A percentile compares a stretch with the other conserved stretches of the same genome.
phyloP scores from a whole-genome alignment of 2,888 invertebrate species.

The Schizaphis graminum region DNA sequence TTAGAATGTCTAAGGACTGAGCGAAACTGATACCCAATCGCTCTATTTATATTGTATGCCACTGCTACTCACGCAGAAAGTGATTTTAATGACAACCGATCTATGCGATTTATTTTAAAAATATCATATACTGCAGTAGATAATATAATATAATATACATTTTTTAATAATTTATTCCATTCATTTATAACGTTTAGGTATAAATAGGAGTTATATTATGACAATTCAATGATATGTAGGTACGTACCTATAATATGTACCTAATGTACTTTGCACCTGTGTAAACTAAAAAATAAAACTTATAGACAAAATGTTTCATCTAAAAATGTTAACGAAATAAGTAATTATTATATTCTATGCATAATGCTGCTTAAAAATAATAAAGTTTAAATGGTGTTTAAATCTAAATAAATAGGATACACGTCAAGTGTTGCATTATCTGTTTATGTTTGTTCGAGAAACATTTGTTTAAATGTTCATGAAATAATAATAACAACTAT shows the following conservation, averaged over 20 bases:
- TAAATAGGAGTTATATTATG: neutral
- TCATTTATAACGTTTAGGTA: neutral
- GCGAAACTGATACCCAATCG: neutral
- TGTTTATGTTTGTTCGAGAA: neutral
- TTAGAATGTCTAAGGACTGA: neutral
- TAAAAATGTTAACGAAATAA: neutral
- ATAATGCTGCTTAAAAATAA: neutral
- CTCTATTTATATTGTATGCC: neutral
- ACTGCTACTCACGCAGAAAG: neutral
- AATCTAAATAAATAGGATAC: neutral
- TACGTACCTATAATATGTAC: neutral
- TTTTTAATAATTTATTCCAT: neutral
- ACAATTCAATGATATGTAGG: neutral
- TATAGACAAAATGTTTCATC: neutral
- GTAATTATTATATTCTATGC: neutral
- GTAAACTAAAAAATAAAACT: neutral
- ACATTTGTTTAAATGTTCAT: constrained; percentile 1
- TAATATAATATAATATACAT: neutral
- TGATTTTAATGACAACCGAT: neutral
- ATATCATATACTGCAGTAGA: neutral
- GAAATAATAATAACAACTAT: neutral
- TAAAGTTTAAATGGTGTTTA: neutral
- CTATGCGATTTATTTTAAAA: neutral
- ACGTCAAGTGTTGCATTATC: neutral
- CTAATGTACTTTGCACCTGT: neutral